phyloP scores from a whole-genome alignment of 2,113 vertebrate genomes.

The Steatornis caripensis region DNA sequence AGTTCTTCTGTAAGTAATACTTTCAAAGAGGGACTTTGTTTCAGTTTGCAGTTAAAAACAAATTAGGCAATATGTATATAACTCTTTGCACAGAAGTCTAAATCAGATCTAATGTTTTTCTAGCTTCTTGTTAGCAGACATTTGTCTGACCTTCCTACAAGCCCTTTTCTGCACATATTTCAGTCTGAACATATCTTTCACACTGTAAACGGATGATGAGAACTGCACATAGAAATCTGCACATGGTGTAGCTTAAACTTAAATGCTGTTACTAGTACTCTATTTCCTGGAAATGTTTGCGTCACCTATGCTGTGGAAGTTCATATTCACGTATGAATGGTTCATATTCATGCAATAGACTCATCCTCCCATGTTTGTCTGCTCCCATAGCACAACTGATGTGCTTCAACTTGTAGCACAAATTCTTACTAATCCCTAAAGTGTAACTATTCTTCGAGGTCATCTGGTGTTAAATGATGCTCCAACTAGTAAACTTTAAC shows the following conservation, averaged over 20 bases:
- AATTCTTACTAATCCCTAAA: neutral
- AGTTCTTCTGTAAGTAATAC: neutral
- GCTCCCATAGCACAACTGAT: neutral
- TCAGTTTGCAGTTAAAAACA: neutral
- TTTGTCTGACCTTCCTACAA: neutral
- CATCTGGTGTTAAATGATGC: neutral
- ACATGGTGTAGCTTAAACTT: neutral
- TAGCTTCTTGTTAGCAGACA: neutral
- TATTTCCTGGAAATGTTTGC: neutral
- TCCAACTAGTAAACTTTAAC: neutral
- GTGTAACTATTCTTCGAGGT: neutral
- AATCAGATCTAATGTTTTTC: neutral
- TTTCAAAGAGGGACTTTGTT: neutral
- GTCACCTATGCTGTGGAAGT: neutral
- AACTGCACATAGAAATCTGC: neutral
- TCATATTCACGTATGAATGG: neutral
- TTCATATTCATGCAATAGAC: neutral
- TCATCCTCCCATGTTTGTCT: neutral
- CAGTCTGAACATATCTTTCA: neutral
- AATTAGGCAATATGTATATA: neutral
- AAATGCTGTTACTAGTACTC: neutral
- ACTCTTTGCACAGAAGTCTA: neutral
- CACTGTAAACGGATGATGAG: neutral
- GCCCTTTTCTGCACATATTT: neutral
- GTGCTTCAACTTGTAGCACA: neutral